Evolutionary conservation across 2,797 vertebrate species (phyloP).

Genomic region (Tangara arthus): DNA sequence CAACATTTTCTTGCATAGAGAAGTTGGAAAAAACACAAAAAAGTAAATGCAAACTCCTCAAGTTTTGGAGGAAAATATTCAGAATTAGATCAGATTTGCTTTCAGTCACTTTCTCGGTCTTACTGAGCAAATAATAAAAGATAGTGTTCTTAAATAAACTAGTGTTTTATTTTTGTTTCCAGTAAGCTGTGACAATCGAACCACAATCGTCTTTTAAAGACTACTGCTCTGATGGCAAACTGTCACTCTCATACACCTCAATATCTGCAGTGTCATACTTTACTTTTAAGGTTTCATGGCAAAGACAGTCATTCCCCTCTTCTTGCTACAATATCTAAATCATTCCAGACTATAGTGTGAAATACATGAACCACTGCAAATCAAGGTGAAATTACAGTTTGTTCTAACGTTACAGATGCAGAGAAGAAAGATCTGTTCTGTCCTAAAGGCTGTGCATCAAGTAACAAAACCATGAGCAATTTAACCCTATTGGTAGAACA

Average conservation of each 20-base stretch:
- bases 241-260: conserved; percentile 35
- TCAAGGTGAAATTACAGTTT: not conserved
- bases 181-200: not conserved
- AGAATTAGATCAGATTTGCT: not conserved
- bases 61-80: not conserved
- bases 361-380: conserved; percentile 21
- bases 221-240: conserved; percentile 9
- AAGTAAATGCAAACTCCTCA: not conserved
- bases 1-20: not conserved
- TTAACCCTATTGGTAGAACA: not conserved
- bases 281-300: not conserved
- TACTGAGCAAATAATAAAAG: not conserved
- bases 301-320: not conserved
- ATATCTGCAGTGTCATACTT: conserved; percentile 12
- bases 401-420: not conserved
- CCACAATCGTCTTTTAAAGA: conserved; percentile 13
- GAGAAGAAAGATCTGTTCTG: not conserved
- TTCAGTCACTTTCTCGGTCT: not conserved
- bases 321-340: not conserved
- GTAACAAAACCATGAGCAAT: not conserved
- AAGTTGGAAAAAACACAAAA: not conserved
- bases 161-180: not conserved
- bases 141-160: not conserved
- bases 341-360: not conserved
- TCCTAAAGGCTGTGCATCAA: not conserved